Evolutionary conservation across 2,797 vertebrate genomes (phyloP).

Genomic region (Premnoplex brunnescens): DNA sequence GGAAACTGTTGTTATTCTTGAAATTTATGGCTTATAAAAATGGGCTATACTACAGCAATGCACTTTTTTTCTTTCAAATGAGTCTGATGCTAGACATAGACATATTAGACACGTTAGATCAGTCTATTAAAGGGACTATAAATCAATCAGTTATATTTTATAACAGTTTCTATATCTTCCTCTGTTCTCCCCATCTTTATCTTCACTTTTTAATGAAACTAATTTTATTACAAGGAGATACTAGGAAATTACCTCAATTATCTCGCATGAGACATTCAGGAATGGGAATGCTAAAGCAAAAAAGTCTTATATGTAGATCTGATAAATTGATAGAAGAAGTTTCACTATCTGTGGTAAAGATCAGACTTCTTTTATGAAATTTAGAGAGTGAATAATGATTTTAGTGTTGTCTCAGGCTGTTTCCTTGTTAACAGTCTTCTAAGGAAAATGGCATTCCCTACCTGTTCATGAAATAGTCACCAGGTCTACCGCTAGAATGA

Average conservation of each 20-base stretch:
- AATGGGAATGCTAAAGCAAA: neutral
- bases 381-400: neutral
- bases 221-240: constrained; percentile 29
- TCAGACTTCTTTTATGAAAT: neutral
- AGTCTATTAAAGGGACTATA: constrained; percentile 30
- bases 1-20: neutral
- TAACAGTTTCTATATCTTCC: neutral
- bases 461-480: constrained; percentile 23
- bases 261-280: neutral
- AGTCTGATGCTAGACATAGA: neutral
- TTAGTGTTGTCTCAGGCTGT: neutral
- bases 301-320: neutral
- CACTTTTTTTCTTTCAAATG: neutral
- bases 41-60: neutral
- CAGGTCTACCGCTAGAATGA: constrained; percentile 8
- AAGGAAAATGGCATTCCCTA: constrained; percentile 4
- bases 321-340: neutral
- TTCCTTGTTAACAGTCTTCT: neutral
- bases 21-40: neutral
- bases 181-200: neutral
- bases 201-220: constrained; percentile 38
- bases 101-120: neutral
- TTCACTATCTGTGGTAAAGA: neutral
- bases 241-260: constrained; percentile 45
- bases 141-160: constrained; percentile 46